Base-by-base conservation (phyloP, 2,888 invertebrate species). In the Nomada ruficornis region DNA sequence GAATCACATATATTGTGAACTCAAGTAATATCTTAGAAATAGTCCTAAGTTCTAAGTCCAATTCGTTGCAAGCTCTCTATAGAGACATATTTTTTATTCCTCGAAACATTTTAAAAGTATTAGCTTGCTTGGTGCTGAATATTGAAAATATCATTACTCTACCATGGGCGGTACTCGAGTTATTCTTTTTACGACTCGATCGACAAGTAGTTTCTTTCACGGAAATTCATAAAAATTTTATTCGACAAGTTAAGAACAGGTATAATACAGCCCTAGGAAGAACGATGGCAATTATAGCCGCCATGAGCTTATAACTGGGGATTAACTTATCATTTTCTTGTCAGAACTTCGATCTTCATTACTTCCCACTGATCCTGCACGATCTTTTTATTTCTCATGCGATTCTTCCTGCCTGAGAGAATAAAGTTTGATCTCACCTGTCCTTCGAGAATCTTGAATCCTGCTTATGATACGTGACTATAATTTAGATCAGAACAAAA, bases 261-360 rank as follows among this genome's bases (percentile, higher is more conserved):
- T n/a, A 29, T 60, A 70, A 50, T 60, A 70, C 44, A 47, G 69
- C n/a, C 5, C 23, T 15, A 20, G 50, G n/a, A 50, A 7, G 70
- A 50, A 50, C 50, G 20, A 9, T 18, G 60, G 70, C 70, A 70
- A 70, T 70, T 70, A 70, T 50, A 50, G 59, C 47, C 36, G 50
- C n/a, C 20, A 26, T 15, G 54, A 26, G 54, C 42, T 72, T 55
- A 72, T 72, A 55, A 26, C 63, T 10, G 15, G 54, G 36, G 63
- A 63, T 72, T 72, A 72, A 72, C 63, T 63, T 63, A 72, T 62
- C 60, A 71, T 44, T 63, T 63, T 64, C 55, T 55, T 72, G 72
- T 63, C 63, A 26, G 42, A 72, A 63, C 72, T 72, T 63, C 26
- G 44, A 36, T 72, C 44, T 63, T 72, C 63, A 55, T 64, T 62